Evolutionary conservation across 2,797 vertebrate genomes (phyloP), one percentile per base, ranked within the genome.

Genomic region (Pangasius mekongensis): DNA sequence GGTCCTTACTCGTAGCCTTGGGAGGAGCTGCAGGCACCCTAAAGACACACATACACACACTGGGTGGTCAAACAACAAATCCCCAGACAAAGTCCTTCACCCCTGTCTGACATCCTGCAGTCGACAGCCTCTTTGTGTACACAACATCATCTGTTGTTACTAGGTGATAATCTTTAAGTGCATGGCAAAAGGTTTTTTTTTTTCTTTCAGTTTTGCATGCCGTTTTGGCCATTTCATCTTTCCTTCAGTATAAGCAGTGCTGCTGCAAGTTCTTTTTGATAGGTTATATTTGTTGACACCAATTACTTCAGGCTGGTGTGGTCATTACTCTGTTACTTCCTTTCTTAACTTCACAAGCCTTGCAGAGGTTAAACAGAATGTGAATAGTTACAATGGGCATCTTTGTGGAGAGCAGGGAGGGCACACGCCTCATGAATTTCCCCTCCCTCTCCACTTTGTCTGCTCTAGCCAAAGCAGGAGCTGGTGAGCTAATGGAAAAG

Each of bases 401-500:
- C 83, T 89, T 87, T 80, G 83, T 89, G 86, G 16, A 80, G 81
- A 87, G 39, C 43, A 3, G 39, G 58, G 36, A 74, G 64, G 47
- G 69, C 39, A 43, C 71, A 80, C 83, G 54, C 52, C 85, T 74
- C 87, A 64, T 24, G 71, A 86, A 13, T 5, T 11, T 52, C 47
- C 80, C 84, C 93, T 92, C 93, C 92, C 91, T 95, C 91, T 92
- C 90, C 92, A 54, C 69, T 84, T 67, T 33, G n/a, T 33, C 43
- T 69, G 43, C 90, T 92, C 24, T 80, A 89, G 84, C 89, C 90
- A 76, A 64, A 90, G 90, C 90, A 93, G 93, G 88, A 94, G 89
- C 80, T 83, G 84, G 89, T 96, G 95, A 96, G 91, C 92, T 95
- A 93, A 95, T 95, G 92, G 93, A 92, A 94, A 94, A 91, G 85